Base-by-base conservation (phyloP, 2,113 vertebrate species). In the Solea solea region DNA sequence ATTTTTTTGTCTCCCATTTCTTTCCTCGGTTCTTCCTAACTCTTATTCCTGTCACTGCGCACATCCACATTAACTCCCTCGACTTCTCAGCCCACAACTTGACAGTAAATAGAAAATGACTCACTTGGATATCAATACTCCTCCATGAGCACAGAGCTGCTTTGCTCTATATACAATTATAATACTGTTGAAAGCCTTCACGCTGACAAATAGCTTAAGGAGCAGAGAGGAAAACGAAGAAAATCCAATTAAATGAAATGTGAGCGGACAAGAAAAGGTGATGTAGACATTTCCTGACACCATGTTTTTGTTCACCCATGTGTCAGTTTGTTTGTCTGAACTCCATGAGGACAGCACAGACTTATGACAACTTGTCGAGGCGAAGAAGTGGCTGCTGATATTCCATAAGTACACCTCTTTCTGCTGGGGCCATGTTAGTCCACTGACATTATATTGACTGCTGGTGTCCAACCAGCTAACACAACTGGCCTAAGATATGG, bases 41-140 rank as follows among this genome's bases (percentile, higher is more conserved):
- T 34, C 34, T 6, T 34, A 6, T 21, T 21, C 34, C 34, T 34
- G 34, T 34, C 34, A 34, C 34, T 34, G 34, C 27, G 12, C 5
- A 58, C 49, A 52, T 55, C 25, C 15, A 27, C 52, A 72, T 64
- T 40, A 56, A 70, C 72, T 83, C 76, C 66, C 60, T 0, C 25
- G 69, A 77, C 72, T 68, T 66, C 63, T 77, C 76, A 72, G 71
- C 81, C 59, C 69, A 73, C 81, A 68, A n/a, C 58, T 69, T 76
- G 81, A 82, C 85, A 82, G 78, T 68, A 83, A 86, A 75, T 74
- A 74, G 74, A 87, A 82, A 72, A 72, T 77, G 79, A 86, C 65
- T 79, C 71, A 74, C 45, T 62, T 45, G 69, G 56, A 80, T 84
- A 78, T 84, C 78, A 81, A 39, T 81, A 65, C 72, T 76, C 51